A percentile compares a stretch with the other conserved stretches of the same genome.
phyloP scores from a whole-genome alignment of 2,888 invertebrate genomes.

The Tetramorium bicarinatum region DNA sequence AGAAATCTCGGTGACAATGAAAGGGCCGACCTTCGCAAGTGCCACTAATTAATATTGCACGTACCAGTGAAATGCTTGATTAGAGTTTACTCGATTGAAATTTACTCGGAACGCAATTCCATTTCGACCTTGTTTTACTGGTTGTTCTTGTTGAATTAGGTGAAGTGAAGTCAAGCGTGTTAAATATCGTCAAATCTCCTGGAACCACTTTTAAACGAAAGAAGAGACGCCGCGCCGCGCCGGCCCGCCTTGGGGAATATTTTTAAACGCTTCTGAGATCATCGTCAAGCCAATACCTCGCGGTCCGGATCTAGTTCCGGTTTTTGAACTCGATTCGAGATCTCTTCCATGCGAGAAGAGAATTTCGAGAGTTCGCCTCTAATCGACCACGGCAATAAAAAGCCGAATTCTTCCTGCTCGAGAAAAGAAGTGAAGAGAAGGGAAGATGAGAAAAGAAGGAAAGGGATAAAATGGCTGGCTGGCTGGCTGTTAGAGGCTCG shows the following conservation, averaged over 20 bases:
- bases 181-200: neutral
- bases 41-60: neutral
- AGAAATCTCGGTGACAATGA: neutral
- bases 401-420: neutral
- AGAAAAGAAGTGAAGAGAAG: neutral
- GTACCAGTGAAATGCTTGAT: neutral
- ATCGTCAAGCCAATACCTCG: neutral
- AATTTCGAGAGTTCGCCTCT: slow-evolving; percentile 3
- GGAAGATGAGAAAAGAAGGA: neutral
- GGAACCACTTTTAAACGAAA: neutral
- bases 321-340: slow-evolving; percentile 38
- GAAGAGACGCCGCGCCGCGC: neutral
- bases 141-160: slow-evolving; percentile 7
- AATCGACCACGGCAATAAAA: slow-evolving; percentile 1
- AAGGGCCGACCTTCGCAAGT: neutral
- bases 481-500: neutral
- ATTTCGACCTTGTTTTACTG: neutral
- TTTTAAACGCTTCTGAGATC: neutral
- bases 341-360: neutral
- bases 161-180: slow-evolving; percentile 10
- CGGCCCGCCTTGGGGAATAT: neutral
- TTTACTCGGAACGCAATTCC: neutral
- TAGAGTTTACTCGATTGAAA: too few relatives aligned
- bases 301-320: slow-evolving; percentile 19
- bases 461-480: neutral